Evolutionary conservation across 2,113 vertebrate species (phyloP).

Genomic region (Cervus canadensis): DNA sequence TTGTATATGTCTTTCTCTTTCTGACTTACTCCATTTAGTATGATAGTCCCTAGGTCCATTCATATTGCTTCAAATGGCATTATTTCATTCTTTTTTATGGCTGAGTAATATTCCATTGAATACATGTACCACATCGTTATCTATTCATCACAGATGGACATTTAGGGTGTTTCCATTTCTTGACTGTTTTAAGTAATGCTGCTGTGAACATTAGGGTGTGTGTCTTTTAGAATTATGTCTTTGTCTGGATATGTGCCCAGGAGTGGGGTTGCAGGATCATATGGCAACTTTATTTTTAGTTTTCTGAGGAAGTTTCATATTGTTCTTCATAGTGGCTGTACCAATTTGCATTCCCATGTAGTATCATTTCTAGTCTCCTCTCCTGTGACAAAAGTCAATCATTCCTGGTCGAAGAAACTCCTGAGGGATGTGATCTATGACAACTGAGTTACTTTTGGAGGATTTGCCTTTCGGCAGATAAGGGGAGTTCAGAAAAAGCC

Average conservation of each 20-base stretch:
- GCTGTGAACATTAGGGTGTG: neutral
- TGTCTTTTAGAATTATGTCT: neutral
- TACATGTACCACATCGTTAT: neutral
- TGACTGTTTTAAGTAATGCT: neutral
- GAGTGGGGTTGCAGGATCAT: neutral
- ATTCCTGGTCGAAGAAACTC: neutral
- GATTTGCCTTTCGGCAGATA: neutral
- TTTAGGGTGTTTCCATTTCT: neutral
- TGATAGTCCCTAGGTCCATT: neutral
- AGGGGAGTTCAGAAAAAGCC: neutral
- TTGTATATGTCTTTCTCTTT: neutral
- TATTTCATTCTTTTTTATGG: neutral
- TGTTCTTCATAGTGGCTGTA: neutral
- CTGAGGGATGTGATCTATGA: neutral
- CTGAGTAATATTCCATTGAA: neutral
- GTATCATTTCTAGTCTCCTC: neutral
- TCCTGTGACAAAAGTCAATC: neutral
- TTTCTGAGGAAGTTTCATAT: neutral
- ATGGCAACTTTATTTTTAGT: neutral
- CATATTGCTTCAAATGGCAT: neutral
- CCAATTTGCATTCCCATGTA: neutral
- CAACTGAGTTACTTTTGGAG: neutral
- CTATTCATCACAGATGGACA: neutral
- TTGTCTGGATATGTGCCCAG: neutral
- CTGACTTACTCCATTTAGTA: neutral